phyloP scores from a whole-genome alignment of 2,797 vertebrate species.

The Meda fulgida region DNA sequence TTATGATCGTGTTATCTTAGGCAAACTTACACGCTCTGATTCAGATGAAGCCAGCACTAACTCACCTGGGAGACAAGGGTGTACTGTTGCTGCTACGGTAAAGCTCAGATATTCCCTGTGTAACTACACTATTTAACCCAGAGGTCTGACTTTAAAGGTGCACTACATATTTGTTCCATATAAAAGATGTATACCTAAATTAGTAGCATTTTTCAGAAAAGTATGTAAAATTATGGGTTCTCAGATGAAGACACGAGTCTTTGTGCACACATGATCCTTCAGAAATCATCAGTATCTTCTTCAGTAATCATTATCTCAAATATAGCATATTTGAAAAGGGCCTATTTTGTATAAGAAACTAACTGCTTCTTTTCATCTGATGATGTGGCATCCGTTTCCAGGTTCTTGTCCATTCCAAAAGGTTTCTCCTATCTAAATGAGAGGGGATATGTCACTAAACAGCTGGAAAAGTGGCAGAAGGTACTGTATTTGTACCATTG shows the following conservation, averaged over 20 bases:
- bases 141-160: neutral
- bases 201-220: neutral
- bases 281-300: neutral
- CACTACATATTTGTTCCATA: too few species aligned
- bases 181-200: neutral
- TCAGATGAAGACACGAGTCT: neutral
- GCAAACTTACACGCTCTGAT: slow-evolving; percentile 98
- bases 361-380: neutral
- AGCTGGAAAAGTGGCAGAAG: slow-evolving; percentile 99
- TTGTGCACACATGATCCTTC: neutral
- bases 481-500: slow-evolving; percentile 71
- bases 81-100: slow-evolving; percentile 94
- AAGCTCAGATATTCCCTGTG: slow-evolving; percentile 29
- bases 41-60: slow-evolving; percentile 97
- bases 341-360: neutral
- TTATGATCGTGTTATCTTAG: slow-evolving; percentile 71
- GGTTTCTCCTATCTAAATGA: slow-evolving; percentile 98
- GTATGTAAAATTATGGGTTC: neutral
- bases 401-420: slow-evolving; percentile 98
- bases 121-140: neutral
- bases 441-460: slow-evolving; percentile 95
- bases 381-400: slow-evolving; percentile 66
- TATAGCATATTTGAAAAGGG: neutral
- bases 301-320: neutral
- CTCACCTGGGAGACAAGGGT: slow-evolving; percentile 97